Base-by-base conservation (phyloP, 2,888 invertebrate genomes). In the Osmoderma eremita region DNA sequence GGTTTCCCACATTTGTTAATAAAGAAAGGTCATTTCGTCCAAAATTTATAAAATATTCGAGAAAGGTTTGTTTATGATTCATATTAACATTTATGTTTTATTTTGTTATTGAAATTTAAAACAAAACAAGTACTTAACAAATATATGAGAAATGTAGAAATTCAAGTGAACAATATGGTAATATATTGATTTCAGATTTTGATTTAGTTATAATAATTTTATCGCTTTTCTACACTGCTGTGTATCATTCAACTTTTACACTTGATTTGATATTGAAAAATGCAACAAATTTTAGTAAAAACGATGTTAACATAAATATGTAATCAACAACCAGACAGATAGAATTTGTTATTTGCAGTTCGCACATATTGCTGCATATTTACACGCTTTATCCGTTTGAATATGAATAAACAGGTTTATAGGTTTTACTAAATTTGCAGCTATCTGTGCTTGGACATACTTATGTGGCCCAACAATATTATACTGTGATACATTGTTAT, bases 401-500 rank as follows among this genome's bases (percentile, higher is more conserved):
- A 6, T 36, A 36, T 10, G 36, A 36, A 10, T 36, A 36, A 6
- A 36, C 5, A 42, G 3, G 4, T 1, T 42, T 15, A 42, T 15
- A n/a, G 2, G 1, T 45, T 45, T 10, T 45, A 45, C 10, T 45
- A 2, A 45, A 17, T 45, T 65, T 79, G 12, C 83, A 91, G 90
- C 86, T 92, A 82, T 88, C 90, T 74, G 88, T 92, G 56, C 91
- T 92, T 78, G 97, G 96, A 30, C 98, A 98, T 84, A 92, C 94
- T 82, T 91, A 97, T 79, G 89, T 91, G 76, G 90, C 93, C 76
- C 91, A 93, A 79, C 94, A 95, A 84, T 92, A 97, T 84, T 92
- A 90, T 79, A 91, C 92, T 72, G 93, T 95, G 78, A 94, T 93
- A 72, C 90, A 91, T 84, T 99, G 98, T 84, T 94, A 95, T 84